phyloP scores from a whole-genome alignment of 1,140 invertebrate species.

The Apis dorsata region DNA sequence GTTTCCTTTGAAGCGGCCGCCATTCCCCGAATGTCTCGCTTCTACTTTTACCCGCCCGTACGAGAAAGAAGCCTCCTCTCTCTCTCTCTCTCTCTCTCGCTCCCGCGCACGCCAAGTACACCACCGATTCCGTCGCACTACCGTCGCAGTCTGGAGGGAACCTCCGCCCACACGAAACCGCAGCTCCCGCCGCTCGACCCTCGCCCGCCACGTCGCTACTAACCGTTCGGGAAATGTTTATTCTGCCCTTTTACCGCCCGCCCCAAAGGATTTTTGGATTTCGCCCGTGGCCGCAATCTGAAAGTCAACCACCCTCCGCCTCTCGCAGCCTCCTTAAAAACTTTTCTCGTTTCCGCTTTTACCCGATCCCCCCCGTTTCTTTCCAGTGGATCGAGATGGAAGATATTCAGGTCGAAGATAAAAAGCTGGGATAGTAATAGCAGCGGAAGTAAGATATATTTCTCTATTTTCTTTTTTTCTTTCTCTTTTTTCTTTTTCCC shows the following conservation, averaged over 20 bases:
- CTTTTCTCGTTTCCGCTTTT: background rate
- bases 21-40: conserved; percentile 36
- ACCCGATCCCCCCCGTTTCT: too few species aligned
- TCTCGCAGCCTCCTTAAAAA: background rate
- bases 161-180: conserved; percentile 68
- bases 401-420: too few species aligned
- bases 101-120: conserved; percentile 38
- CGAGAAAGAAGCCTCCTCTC: conserved; percentile 35
- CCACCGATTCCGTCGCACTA: conserved; percentile 61
- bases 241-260: conserved; percentile 69
- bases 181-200: conserved; percentile 69
- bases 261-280: conserved; percentile 73
- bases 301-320: conserved; percentile 48
- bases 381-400: too few species aligned
- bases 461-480: too few species aligned
- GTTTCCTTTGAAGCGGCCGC: conserved; percentile 33
- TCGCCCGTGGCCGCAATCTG: conserved; percentile 53
- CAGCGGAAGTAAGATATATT: too few species aligned
- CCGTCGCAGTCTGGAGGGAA: conserved; percentile 68
- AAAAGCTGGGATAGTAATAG: too few species aligned
- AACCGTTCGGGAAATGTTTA: conserved; percentile 77
- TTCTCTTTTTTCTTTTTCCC: too few species aligned
- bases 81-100: conserved; percentile 58
- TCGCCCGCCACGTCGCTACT: conserved; percentile 62
- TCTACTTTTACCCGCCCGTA: conserved; percentile 65